Base-by-base conservation (phyloP, 2,888 invertebrate genomes). In the Caenorhabditis auriculariae region DNA sequence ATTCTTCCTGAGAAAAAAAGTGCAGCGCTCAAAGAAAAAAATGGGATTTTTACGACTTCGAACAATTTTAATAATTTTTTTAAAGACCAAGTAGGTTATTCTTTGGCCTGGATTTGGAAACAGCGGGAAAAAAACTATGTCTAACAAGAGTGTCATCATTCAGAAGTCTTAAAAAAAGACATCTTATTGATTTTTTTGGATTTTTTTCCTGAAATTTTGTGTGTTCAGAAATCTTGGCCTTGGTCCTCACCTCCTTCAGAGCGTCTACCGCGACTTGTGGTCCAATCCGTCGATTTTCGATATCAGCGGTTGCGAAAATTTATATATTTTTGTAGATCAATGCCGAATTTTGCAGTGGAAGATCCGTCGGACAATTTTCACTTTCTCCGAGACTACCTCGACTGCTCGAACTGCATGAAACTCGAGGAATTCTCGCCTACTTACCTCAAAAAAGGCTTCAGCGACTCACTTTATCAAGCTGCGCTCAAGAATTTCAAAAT, bases 351-450 rank as follows among this genome's bases (percentile, higher is more conserved):
- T 80, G 85, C 87, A 84, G 95, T 95, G 27, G 98, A 98, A 84
- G 93, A 93, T 83, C 94, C 96, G 0, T 93, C 93, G 0, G 88
- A 89, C 63, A 88, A 89, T 53, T 96, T 95, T 80, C 90, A 91
- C 82, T 87, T 89, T 55, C 86, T 96, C 66, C 87, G 96, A 69
- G 95, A 96, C 84, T 92, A 87, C 83, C 88, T 93, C 0, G 94
- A 95, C 82, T 87, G 88, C 4, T 86, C 86, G 59, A 88, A 90
- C 77, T 90, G 92, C 79, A 84, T 86, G 74, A 84, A 85, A 12
- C 83, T 93, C 35, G 84, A 87, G n/a, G 87, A 87, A 50, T 93
- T 89, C 78, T 84, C 87, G 37, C 84, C 86, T 9, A 86, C 87
- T 1, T 86, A 86, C 60, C 50, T 80, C 46, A 56, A 54, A 24